A percentile compares a stretch with the other conserved stretches of the same genome.
These are phyloP conservation scores for Eurypyga helias DNA, from an alignment of 2,113 vertebrate genomes.

Conservation along the genomic window DNA sequence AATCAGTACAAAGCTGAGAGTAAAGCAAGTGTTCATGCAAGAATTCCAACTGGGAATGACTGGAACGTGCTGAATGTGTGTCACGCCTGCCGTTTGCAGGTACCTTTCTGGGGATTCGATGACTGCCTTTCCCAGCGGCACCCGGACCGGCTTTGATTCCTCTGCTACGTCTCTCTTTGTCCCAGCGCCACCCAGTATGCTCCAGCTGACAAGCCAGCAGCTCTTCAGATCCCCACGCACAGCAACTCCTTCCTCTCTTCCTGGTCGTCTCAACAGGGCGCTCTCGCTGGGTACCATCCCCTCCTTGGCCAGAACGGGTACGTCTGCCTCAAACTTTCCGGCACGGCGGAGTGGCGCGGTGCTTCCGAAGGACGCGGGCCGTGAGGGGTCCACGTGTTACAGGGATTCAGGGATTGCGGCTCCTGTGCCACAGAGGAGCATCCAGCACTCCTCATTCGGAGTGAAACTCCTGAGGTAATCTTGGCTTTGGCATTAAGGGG, in stretches of 20 bases:
- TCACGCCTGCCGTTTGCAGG: constrained; percentile 77
- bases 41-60: not conserved
- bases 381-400: fast-evolving
- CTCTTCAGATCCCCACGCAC: constrained; percentile 80
- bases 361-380: not conserved
- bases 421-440: not conserved
- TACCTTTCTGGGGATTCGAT: constrained; percentile 80
- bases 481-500: not conserved
- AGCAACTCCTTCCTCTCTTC: constrained; percentile 87
- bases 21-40: not conserved
- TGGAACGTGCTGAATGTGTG: not conserved
- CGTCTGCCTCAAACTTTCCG: not conserved
- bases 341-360: fast-evolving
- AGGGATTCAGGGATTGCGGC: not conserved
- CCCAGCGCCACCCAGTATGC: constrained; percentile 85
- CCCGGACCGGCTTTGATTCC: constrained; percentile 50
- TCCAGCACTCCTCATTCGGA: not conserved
- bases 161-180: constrained; percentile 74
- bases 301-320: constrained; percentile 88
- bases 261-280: constrained; percentile 88
- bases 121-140: constrained; percentile 60
- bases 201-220: constrained; percentile 83
- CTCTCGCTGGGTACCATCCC: constrained; percentile 92
- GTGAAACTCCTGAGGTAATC: not conserved
- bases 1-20: not conserved